A percentile compares a stretch with the other conserved stretches of the same genome.
Evolutionary conservation across 92 coral and sea anemone species (phyloP).

Genomic region (Palythoa grandis): DNA sequence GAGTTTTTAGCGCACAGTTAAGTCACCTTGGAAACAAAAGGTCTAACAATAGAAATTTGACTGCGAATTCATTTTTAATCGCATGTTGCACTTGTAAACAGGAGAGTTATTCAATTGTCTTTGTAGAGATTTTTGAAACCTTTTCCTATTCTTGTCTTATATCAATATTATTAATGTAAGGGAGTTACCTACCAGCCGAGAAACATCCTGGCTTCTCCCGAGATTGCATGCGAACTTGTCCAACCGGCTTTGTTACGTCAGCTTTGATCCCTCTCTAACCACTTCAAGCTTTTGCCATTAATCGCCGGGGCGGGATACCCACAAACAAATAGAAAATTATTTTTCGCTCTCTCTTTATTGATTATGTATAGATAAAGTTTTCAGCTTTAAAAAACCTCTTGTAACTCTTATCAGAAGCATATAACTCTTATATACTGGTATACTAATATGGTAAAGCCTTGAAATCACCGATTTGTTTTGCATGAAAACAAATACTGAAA

Average conservation of each 20-base stretch:
- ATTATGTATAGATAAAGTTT: not conserved
- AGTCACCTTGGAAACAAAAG: conserved; percentile 12
- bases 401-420: too few species aligned
- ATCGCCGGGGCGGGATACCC: too few species aligned
- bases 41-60: not conserved
- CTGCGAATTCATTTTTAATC: not conserved
- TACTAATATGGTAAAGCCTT: too few species aligned
- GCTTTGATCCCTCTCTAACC: not conserved
- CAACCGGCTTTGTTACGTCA: not conserved
- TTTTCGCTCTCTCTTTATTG: not conserved
- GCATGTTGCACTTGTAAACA: not conserved
- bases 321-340: too few species aligned
- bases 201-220: not conserved
- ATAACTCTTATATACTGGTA: too few species aligned
- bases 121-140: not conserved
- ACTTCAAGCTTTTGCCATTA: not conserved
- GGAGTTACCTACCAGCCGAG: not conserved
- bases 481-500: not conserved
- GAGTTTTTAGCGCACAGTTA: not conserved
- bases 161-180: too few species aligned
- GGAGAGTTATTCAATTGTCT: not conserved
- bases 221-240: not conserved
- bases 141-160: not conserved
- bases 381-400: not conserved
- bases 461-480: not conserved